Conservation (phyloP, 2,113 vertebrate species). For the Sporophila hypoxantha region DNA sequence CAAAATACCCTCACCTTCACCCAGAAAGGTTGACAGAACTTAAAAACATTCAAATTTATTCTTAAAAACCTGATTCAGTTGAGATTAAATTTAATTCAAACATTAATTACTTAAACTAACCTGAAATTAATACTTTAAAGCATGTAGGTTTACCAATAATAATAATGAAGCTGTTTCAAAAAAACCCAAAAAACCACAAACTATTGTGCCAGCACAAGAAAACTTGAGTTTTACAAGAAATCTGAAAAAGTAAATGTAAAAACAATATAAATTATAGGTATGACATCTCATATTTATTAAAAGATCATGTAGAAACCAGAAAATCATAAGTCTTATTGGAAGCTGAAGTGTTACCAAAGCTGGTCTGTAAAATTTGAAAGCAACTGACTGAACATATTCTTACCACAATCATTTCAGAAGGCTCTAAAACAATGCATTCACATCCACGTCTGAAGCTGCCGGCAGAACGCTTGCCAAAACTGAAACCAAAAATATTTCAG, state of each 20-base stretch:
- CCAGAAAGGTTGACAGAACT: not conserved
- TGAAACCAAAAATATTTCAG: constrained; percentile 47
- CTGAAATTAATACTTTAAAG: not conserved
- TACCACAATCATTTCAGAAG: constrained; percentile 99
- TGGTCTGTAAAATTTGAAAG: not conserved
- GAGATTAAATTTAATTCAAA: not conserved
- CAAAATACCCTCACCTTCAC: not conserved
- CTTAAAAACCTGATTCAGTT: not conserved
- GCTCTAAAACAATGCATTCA: constrained; percentile 98
- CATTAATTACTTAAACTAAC: not conserved
- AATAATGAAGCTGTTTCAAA: not conserved
- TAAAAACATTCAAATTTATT: not conserved
- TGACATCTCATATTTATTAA: not conserved
- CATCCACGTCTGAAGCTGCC: constrained; percentile 95
- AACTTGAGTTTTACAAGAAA: not conserved
- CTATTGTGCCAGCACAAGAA: not conserved
- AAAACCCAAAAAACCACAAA: not conserved
- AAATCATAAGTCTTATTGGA: not conserved
- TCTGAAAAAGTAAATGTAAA: not conserved
- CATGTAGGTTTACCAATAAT: not conserved
- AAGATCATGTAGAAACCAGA: not conserved
- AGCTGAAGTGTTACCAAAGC: not conserved
- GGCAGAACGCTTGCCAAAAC: constrained; percentile 95
- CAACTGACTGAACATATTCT: constrained; percentile 38
- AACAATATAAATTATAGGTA: not conserved